Evolutionary conservation across 2,113 vertebrate species (phyloP).

Genomic region (Ophthalmolycus amberensis): DNA sequence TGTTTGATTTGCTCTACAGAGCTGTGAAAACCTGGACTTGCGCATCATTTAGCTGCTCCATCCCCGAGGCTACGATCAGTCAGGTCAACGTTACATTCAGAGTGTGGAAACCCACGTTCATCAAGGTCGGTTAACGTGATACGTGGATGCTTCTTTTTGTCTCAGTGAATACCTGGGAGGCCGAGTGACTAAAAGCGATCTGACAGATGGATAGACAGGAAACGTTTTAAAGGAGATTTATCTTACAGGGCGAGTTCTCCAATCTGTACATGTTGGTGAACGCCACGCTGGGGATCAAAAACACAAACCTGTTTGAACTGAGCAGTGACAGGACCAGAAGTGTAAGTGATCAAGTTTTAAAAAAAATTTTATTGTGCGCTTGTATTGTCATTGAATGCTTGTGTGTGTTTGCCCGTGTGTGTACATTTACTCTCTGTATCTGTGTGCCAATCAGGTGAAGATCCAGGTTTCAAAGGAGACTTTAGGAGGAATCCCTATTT

Average conservation of each 20-base stretch:
- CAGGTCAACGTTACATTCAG: slow-evolving; percentile 90
- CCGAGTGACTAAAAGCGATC: neutral
- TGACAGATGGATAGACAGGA: neutral
- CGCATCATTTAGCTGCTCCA: slow-evolving; percentile 83
- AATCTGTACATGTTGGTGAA: slow-evolving; percentile 85
- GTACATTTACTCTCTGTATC: neutral
- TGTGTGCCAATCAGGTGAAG: slow-evolving; percentile 81
- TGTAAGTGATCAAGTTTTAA: slow-evolving; percentile 81
- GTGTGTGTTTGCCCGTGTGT: neutral
- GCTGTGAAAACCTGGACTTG: slow-evolving; percentile 83
- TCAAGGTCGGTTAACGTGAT: slow-evolving; percentile 84
- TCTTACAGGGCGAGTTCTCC: slow-evolving; percentile 88
- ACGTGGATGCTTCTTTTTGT: neutral
- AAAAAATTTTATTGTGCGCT: no score
- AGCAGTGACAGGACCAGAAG: slow-evolving; percentile 81
- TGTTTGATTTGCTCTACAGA: slow-evolving; percentile 76
- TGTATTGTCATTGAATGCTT: neutral
- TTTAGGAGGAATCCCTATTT: slow-evolving; percentile 88
- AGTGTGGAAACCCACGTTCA: slow-evolving; percentile 94
- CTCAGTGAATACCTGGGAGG: neutral
- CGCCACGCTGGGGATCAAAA: slow-evolving; percentile 79
- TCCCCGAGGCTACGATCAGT: slow-evolving; percentile 80
- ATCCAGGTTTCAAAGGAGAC: slow-evolving; percentile 92
- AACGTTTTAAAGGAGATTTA: slow-evolving; percentile 5
- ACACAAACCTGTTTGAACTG: slow-evolving; percentile 81